Percentiles rank a stretch among this genome's conserved stretches.
Evolutionary conservation across 2,113 vertebrate species (phyloP).

Genomic region (Amblyornis subalaris): DNA sequence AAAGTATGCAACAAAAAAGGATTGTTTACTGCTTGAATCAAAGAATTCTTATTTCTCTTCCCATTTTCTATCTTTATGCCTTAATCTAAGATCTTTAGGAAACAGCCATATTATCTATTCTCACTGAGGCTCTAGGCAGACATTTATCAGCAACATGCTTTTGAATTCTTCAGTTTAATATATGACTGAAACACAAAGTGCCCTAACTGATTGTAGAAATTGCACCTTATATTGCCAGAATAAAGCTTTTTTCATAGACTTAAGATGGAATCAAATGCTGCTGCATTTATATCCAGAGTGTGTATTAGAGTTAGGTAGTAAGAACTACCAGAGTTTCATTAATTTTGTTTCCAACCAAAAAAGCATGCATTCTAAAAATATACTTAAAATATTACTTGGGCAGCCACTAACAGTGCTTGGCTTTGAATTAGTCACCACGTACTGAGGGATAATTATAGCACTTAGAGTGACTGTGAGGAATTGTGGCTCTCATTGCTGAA

Average conservation of each 20-base stretch:
- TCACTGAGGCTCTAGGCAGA: background rate
- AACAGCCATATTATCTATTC: background rate
- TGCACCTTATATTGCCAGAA: background rate
- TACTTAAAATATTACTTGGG: slow-evolving; percentile 10
- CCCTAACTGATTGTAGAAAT: background rate
- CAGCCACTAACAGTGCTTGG: background rate
- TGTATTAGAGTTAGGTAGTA: background rate
- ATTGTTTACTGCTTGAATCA: background rate
- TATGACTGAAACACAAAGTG: background rate
- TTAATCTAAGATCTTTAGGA: background rate
- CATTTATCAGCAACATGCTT: background rate
- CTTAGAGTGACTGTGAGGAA: background rate
- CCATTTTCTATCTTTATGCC: background rate
- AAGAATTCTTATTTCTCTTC: background rate
- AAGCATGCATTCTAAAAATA: background rate
- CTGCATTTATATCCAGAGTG: background rate
- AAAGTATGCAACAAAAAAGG: background rate
- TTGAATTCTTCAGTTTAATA: background rate
- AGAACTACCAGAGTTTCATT: background rate
- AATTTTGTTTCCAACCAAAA: background rate
- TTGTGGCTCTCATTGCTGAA: background rate
- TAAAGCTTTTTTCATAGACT: background rate
- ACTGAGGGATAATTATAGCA: slow-evolving; percentile 33
- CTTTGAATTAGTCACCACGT: slow-evolving; percentile 22
- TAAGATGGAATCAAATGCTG: background rate